These are phyloP conservation scores for Apoderus coryli DNA, from an alignment of 2,888 invertebrate genomes.

Conservation along the genomic window DNA sequence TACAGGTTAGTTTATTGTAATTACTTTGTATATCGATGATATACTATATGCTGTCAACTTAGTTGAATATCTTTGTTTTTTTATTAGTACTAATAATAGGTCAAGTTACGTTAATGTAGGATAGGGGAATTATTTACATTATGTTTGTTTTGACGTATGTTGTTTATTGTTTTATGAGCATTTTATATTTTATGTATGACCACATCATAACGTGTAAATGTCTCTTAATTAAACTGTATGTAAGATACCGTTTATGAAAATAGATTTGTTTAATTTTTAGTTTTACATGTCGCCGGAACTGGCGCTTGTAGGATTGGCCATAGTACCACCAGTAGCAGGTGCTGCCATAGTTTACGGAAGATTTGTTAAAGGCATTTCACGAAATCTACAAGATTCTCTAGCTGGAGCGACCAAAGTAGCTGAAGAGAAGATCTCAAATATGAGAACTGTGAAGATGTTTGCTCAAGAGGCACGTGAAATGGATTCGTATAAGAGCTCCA, in stretches of 20 bases:
- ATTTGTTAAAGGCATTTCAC: constrained; percentile 72
- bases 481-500: constrained; percentile 46
- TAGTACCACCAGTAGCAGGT: constrained; percentile 82
- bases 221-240: too few relatives aligned
- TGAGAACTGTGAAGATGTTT: constrained; percentile 87
- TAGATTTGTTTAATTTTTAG: constrained; percentile 34
- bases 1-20: too few relatives aligned
- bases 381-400: constrained; percentile 57
- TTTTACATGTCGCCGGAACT: constrained; percentile 83
- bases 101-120: too few relatives aligned
- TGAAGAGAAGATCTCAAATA: constrained; percentile 83
- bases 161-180: too few relatives aligned
- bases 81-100: too few relatives aligned
- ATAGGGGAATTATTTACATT: too few relatives aligned
- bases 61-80: too few relatives aligned
- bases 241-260: constrained; percentile 12
- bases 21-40: too few relatives aligned
- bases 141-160: too few relatives aligned
- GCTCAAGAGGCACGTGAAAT: constrained; percentile 74
- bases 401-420: constrained; percentile 52
- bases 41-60: too few relatives aligned
- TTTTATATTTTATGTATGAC: too few relatives aligned
- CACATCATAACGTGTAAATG: too few relatives aligned
- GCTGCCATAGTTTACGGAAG: constrained; percentile 71
- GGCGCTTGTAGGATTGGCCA: constrained; percentile 69